Evolutionary conservation across 2,797 vertebrate species (phyloP).

Genomic region (Spinus pinus): DNA sequence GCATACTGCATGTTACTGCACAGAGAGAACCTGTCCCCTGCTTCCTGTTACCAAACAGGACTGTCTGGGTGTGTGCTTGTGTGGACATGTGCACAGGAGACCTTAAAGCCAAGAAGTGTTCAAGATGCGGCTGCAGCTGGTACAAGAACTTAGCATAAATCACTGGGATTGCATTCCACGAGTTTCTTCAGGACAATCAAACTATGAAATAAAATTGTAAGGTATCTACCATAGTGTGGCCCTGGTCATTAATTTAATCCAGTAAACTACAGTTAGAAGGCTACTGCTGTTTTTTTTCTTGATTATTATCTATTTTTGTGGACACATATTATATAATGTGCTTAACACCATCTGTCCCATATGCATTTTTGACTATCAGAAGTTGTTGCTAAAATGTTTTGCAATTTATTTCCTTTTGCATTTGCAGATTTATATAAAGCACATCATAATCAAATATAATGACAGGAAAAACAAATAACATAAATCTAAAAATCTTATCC

Average conservation of each 20-base stretch:
- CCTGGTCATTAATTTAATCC: background rate
- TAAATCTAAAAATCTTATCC: background rate
- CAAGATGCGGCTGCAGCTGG: background rate
- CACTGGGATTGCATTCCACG: background rate
- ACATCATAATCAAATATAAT: background rate
- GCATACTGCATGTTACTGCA: background rate
- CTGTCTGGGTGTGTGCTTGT: background rate
- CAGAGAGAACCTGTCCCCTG: background rate
- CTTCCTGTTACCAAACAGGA: background rate
- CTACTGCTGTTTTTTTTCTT: background rate
- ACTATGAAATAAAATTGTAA: background rate
- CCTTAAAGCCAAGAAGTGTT: background rate
- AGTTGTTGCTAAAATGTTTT: background rate
- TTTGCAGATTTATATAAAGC: background rate
- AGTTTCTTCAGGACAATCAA: background rate
- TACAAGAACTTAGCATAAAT: background rate
- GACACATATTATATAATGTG: background rate
- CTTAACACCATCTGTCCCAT: background rate
- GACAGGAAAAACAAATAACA: background rate
- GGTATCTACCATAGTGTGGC: background rate
- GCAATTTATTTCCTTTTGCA: background rate
- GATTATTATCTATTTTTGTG: background rate
- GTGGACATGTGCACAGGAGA: fast-evolving
- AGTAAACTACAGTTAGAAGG: background rate
- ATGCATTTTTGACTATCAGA: background rate